These are phyloP conservation scores for Tokudaia muenninki DNA, from an alignment of 2,797 vertebrate species.

Conservation along the genomic window DNA sequence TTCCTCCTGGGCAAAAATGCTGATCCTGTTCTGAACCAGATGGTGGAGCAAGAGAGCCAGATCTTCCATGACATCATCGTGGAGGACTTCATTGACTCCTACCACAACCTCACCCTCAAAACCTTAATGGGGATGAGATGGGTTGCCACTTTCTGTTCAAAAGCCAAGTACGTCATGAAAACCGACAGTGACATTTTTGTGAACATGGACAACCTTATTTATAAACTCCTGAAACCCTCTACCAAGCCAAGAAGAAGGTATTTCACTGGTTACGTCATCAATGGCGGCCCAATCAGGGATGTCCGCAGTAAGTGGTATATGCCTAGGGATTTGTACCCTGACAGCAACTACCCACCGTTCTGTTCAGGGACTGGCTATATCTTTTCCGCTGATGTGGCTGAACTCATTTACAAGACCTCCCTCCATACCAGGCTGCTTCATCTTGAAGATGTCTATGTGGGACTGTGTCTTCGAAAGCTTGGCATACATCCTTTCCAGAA, in stretches of 20 bases:
- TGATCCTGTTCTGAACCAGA: slow-evolving; percentile 96
- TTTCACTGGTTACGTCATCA: slow-evolving; percentile 98
- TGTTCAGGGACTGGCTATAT: slow-evolving; percentile 98
- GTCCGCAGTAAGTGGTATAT: slow-evolving; percentile 99
- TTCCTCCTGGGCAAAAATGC: slow-evolving; percentile 96
- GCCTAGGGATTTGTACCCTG: slow-evolving; percentile 97
- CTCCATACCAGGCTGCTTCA: slow-evolving; percentile 97
- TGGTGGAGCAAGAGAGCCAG: slow-evolving; percentile 99
- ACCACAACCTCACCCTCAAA: slow-evolving; percentile 98
- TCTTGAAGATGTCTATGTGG: slow-evolving; percentile 98
- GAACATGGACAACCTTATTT: slow-evolving; percentile 99
- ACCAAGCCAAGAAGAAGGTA: slow-evolving; percentile 97
- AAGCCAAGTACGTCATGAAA: slow-evolving; percentile 98
- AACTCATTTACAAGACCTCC: slow-evolving; percentile 98
- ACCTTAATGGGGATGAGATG: slow-evolving; percentile 99
- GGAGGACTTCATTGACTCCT: slow-evolving; percentile 98
- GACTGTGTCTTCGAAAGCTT: slow-evolving; percentile 96
- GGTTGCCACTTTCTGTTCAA: slow-evolving; percentile 96
- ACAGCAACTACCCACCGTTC: slow-evolving; percentile 98
- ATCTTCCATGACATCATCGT: slow-evolving; percentile 99
- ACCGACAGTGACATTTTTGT: slow-evolving; percentile 99
- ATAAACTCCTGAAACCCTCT: slow-evolving; percentile 96
- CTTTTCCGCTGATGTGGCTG: slow-evolving; percentile 97
- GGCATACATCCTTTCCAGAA: slow-evolving; percentile 99
- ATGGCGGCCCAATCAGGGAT: slow-evolving; percentile 96